A percentile compares a stretch with the other conserved stretches of the same genome.
Evolutionary conservation across 2,113 vertebrate species (phyloP).

Genomic region (Synodontis membranacea): DNA sequence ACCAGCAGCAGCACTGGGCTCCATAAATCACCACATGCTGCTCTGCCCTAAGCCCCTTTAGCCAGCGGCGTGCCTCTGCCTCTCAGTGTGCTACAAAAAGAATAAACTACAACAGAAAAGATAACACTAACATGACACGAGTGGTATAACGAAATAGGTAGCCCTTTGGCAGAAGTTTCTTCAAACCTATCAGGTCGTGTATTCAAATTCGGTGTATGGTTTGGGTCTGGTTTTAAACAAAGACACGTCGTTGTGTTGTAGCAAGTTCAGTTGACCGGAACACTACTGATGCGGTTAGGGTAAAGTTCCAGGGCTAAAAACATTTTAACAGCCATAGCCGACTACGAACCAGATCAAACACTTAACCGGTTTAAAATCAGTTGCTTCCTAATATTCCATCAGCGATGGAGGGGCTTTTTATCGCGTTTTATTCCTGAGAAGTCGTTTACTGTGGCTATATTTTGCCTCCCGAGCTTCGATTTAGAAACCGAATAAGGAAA

Average conservation of each 20-base stretch:
- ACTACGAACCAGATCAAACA: background rate
- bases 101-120: background rate
- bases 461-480: background rate
- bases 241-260: background rate
- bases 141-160: background rate
- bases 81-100: background rate
- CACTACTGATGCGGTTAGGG: constrained; percentile 24
- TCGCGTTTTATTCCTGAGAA: background rate
- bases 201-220: too few species aligned
- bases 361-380: background rate
- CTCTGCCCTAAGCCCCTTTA: background rate
- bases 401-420: background rate
- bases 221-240: background rate
- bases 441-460: background rate
- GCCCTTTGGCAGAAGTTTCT: background rate
- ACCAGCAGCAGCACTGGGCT: background rate
- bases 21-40: background rate
- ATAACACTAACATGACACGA: too few species aligned
- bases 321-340: background rate
- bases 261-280: constrained; percentile 17
- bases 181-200: background rate
- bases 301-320: constrained; percentile 43
- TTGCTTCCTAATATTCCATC: background rate
- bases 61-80: background rate
- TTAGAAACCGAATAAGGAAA: constrained; percentile 21